Conservation (phyloP, 2,113 vertebrate species). For the Apaloderma vittatum region DNA sequence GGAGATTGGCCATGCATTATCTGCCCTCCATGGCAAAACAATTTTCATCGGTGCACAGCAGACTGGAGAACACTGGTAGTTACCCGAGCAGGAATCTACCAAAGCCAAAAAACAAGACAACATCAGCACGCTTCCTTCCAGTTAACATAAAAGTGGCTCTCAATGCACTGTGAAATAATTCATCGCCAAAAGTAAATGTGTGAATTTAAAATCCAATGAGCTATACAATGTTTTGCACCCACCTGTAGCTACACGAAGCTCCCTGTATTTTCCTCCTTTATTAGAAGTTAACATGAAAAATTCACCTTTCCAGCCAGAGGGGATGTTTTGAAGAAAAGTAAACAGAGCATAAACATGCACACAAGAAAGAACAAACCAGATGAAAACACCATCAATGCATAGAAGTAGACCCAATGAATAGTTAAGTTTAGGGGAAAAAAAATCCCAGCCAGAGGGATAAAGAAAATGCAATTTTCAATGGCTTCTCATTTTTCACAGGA, state of each 20-base stretch:
- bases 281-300: constrained; percentile 23
- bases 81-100: constrained; percentile 91
- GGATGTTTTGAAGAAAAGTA: constrained; percentile 13
- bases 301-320: constrained; percentile 11
- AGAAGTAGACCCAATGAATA: not conserved
- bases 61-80: constrained; percentile 92
- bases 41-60: constrained; percentile 89
- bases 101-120: constrained; percentile 82
- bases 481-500: not conserved
- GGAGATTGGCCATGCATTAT: constrained; percentile 87
- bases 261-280: constrained; percentile 14
- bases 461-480: not conserved
- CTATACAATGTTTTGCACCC: not conserved
- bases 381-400: not conserved
- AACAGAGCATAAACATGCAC: constrained; percentile 30
- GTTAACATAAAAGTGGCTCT: not conserved
- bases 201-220: not conserved
- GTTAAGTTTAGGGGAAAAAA: not conserved
- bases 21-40: constrained; percentile 82
- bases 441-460: not conserved
- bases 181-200: not conserved
- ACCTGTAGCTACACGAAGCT: constrained; percentile 21
- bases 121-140: constrained; percentile 16
- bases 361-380: constrained; percentile 39
- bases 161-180: not conserved